Evolutionary conservation across 1,140 invertebrate genomes (phyloP), one percentile per base, ranked within the genome.

Genomic region (Lithobius niger): DNA sequence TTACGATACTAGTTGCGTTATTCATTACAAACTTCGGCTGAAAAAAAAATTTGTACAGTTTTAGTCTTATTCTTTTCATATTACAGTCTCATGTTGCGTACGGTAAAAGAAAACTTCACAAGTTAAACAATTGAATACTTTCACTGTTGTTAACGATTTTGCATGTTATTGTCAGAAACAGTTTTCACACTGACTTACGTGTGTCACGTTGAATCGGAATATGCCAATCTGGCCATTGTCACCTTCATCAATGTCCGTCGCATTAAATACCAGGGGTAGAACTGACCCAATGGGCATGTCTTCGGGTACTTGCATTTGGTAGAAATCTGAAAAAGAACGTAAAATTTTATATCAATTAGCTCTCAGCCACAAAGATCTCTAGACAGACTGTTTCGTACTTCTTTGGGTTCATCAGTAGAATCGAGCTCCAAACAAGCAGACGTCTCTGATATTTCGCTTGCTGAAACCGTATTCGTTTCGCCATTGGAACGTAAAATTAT

Each of bases 231-330:
- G 80, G 3, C 89, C 91, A 69, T 97, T 96, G 0, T 88, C 85
- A 0, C 91, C 84, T 58, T 78, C 72, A 65, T 97, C 91, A 27
- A 74, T 74, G 69, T 97, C 94, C 1, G 78, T 80, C 2, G 93
- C 92, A 49, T 75, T 82, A 0, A 97, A 80, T 10, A 81, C 87
- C 0, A 90, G 68, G 57, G 44, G 44, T 18, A 97, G 89, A 2
- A 83, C 82, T 0, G 84, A 83, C 2, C 88, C 88, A 0, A 92
- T 69, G 0, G 86, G 82, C 65, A 90, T 86, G 69, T 92, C 91
- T 75, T 96, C 92, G 1, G 85, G 84, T 1, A 97, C 84, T 55
- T 86, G 84, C 0, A 89, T 86, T 73, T 92, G 86, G 68, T 91
- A 91, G 62, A 81, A 74, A 3, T 77, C 71, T 67, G 84, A 76